Percentiles rank a stretch among this genome's conserved stretches.
Conservation (phyloP, 2,797 vertebrate species). For the Catamblyrhynchus diadema region DNA sequence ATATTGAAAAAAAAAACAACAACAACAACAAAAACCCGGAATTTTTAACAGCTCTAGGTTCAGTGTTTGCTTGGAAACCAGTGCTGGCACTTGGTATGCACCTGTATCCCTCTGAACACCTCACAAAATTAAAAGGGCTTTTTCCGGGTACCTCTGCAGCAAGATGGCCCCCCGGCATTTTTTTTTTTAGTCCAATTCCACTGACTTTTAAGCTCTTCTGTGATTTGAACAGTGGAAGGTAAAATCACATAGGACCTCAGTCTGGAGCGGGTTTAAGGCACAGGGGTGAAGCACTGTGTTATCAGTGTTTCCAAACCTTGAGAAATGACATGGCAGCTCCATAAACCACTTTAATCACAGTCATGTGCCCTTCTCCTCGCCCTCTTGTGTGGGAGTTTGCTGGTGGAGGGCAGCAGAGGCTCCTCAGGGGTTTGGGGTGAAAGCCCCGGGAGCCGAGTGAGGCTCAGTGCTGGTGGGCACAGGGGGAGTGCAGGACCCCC, state of each 20-base stretch:
- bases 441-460: fast-evolving
- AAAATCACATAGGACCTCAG: not conserved
- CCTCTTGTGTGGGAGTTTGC: fast-evolving
- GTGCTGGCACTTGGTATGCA: fast-evolving
- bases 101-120: fast-evolving
- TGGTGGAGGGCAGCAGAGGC: fast-evolving
- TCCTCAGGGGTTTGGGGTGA: not conserved
- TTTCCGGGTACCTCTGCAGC: fast-evolving
- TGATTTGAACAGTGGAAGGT: not conserved
- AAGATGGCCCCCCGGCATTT: fast-evolving
- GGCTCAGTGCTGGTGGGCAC: not conserved
- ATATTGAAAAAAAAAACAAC: not conserved
- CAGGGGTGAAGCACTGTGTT: not conserved
- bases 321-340: not conserved
- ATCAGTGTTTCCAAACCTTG: not conserved
- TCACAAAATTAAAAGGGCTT: not conserved
- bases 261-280: fast-evolving
- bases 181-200: fast-evolving
- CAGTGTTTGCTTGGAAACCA: not conserved
- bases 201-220: not conserved
- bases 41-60: not conserved
- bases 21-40: no score
- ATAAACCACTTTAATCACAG: fast-evolving
- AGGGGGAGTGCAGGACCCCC: not conserved
- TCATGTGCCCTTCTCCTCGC: no score